Base-by-base conservation (phyloP, 2,797 vertebrate genomes). In the Phoeniculus purpureus region DNA sequence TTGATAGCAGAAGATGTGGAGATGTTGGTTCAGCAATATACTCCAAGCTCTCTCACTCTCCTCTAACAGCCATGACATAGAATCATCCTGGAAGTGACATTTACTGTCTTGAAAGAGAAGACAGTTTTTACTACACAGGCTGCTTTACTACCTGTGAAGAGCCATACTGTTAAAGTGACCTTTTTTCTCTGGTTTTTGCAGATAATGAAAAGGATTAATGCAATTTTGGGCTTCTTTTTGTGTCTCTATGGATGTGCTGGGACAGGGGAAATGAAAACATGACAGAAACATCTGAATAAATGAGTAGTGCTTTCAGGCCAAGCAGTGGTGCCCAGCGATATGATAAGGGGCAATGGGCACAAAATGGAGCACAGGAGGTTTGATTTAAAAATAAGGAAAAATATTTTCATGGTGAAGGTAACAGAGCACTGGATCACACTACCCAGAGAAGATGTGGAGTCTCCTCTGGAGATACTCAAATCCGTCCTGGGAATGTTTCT, bases 151-250 rank as follows among this genome's bases (percentile, higher is more conserved):
- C 16, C 15, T 55, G 23, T 3, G 3, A 74, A 68, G 56, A 71
- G 12, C 54, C 50, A 56, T 60, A 43, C 27, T 70, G 29, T 56
- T 92, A 62, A 78, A 84, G 23, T 66, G 52, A 56, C 62, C 17
- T 74, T 75, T 73, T 40, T 74, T 19, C 1, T n/a, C 78, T 90
- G 52, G 22, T 91, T 84, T 54, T 60, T 54, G 20, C 40, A 83
- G 81, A 76, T 37, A 83, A 50, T 40, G 51, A 76, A 92, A 88
- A 64, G 60, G 37, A 60, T 88, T 81, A 84, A 85, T 75, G 68
- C 11, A 7, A n/a, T 81, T 84, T 90, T 52, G 23, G 54, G 8
- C 34, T 73, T 12, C 37, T 77, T 65, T 78, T 4, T 64, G 23
- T 62, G 34, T 22, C 14, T 66, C 22, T 62, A 0, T 17, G 34